Conservation (phyloP, 2,113 vertebrate species). For the Melanerpes formicivorus region DNA sequence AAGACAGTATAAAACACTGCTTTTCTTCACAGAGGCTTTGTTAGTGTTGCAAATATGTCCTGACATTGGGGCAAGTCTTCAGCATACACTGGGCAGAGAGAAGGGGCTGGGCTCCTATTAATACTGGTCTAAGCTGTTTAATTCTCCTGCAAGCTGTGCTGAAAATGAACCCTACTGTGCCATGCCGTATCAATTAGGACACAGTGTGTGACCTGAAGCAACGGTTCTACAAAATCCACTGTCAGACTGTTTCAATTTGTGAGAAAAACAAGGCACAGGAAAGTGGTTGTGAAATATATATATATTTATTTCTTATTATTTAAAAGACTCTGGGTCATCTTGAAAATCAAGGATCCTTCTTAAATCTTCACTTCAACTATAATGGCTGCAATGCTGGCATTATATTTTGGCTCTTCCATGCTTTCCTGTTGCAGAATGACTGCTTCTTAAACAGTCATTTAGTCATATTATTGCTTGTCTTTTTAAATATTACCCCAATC, state of each 20-base stretch:
- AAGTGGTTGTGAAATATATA: background rate
- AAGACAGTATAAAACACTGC: background rate
- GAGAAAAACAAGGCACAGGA: background rate
- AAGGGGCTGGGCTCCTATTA: background rate
- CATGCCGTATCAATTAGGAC: slow-evolving; percentile 4
- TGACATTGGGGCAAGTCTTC: background rate
- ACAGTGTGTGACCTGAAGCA: slow-evolving; percentile 11
- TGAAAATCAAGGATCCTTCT: background rate
- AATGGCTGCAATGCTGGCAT: background rate
- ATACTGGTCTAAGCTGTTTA: background rate
- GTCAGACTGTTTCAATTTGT: background rate
- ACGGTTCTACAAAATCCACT: background rate
- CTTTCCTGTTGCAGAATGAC: background rate
- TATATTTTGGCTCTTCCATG: background rate
- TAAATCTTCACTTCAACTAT: background rate
- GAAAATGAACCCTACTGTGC: slow-evolving; percentile 33
- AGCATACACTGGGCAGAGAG: background rate
- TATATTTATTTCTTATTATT: background rate
- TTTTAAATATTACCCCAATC: background rate
- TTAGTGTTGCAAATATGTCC: background rate
- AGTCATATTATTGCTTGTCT: background rate
- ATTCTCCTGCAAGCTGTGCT: slow-evolving; percentile 40
- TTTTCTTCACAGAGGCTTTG: background rate
- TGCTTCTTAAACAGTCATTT: background rate
- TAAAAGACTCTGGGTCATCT: background rate